These are phyloP conservation scores for Barnardius zonarius DNA, from an alignment of 2,113 vertebrate species.

Conservation along the genomic window DNA sequence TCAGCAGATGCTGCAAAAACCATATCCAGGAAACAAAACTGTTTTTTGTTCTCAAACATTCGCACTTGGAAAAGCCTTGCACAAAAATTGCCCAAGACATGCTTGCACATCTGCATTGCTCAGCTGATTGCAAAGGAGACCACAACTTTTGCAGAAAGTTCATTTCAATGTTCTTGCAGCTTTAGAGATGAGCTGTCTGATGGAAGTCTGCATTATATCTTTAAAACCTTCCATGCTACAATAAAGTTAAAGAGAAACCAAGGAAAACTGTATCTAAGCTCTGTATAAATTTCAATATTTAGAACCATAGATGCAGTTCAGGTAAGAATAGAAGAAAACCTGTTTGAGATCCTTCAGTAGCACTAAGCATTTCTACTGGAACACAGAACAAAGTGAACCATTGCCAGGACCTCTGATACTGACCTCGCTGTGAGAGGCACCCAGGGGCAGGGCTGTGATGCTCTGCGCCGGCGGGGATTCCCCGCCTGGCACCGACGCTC, in stretches of 20 bases:
- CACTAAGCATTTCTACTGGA: not conserved
- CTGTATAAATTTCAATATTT: not conserved
- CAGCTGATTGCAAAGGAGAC: not conserved
- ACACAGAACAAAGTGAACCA: not conserved
- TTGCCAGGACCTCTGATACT: accelerated
- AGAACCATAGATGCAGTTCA: not conserved
- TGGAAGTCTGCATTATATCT: not conserved
- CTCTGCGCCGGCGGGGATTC: not conserved
- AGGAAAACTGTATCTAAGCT: not conserved
- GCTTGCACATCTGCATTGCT: not conserved
- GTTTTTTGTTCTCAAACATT: not conserved
- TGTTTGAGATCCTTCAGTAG: not conserved
- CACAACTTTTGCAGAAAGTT: not conserved
- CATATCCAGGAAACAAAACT: not conserved
- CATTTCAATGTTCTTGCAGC: not conserved
- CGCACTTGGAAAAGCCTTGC: not conserved
- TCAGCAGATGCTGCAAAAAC: not conserved
- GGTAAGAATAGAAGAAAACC: not conserved
- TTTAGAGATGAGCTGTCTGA: not conserved
- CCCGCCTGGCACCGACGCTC: not conserved
- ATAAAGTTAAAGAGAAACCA: accelerated
- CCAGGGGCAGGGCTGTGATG: accelerated
- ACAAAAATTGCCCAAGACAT: not conserved
- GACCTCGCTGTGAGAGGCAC: not conserved
- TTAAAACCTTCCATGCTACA: not conserved